Base-by-base conservation (phyloP, 2,797 vertebrate species). In the Vespertilio murinus region DNA sequence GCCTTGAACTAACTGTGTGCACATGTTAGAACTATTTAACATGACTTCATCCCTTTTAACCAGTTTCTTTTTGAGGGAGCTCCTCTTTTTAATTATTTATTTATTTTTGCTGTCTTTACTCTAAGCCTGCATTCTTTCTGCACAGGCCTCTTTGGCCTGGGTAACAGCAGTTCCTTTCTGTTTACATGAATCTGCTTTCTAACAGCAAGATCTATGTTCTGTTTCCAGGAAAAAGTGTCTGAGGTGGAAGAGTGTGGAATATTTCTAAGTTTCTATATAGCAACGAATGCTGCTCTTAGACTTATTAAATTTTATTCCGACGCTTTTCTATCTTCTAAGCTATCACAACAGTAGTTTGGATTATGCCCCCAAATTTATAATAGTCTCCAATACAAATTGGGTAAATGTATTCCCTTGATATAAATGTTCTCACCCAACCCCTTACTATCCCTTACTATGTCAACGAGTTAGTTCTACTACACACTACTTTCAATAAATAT, bases 111-210 rank as follows among this genome's bases (percentile, higher is more conserved):
- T 1, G 3, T 67, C 40, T 79, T 61, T 42, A 3, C 80, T 38
- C 9, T 25, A 11, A 40, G 45, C 3, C 1, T 6, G 10, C 2
- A 0, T 6, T 5, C 0, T 33, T 22, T 12, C 38, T 61, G 30
- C 28, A 3, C 25, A 5, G 5, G 14, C 9, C 25, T 16, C 87
- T 82, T 54, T 18, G 65, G 6, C 18, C 54, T 52, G 52, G 40
- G 8, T 11, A 8, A 25, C 5, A 40, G 40, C 30, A 35, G 30
- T 13, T 54, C 35, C 33, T 65, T 71, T 47, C 28, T 20, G 20
- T 33, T 35, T n/a, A 45, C 42, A 77, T 30, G 49, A n/a, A 64
- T 25, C 28, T 22, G 59, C 2, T 81, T 77, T 47, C 75, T 73
- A 9, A 28, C 42, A 79, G 35, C 6, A 33, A 83, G 11, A 22